Evolutionary conservation across 2,888 invertebrate genomes (phyloP), one percentile per base, ranked within the genome.

Genomic region (Eristalis tenax): DNA sequence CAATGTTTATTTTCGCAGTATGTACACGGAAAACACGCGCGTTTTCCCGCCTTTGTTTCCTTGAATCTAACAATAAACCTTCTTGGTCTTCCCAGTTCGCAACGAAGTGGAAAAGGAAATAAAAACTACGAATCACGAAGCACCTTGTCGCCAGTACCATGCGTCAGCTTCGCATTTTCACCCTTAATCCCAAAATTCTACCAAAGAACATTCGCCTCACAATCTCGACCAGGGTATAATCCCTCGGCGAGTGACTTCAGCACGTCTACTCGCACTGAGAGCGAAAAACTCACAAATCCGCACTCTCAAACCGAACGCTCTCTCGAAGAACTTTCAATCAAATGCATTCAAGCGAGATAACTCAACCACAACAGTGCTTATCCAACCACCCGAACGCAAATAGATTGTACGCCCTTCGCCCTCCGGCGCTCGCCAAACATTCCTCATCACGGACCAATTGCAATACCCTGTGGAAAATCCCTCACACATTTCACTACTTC

Each of bases 311-410:
- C 59, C 63, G 71, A 79, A 56, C 69, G 50, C 63, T 28, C 43
- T 75, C 78, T 75, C 78, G 22, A 65, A 76, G 73, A 71, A 83
- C 83, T 59, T 83, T 87, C 75, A 83, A 83, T 83, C 78, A 79
- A 80, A 79, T 87, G 87, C 87, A 79, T 73, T 64, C 75, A 79
- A 68, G 75, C 71, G 76, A 59, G 65, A 83, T 79, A 87, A 73
- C 74, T 70, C 75, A 83, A 87, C 79, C 78, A 70, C 83, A 87
- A 83, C 79, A 71, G 70, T 74, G 69, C 70, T 83, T 75, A 79
- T 76, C 83, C 74, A 76, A 11, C 71, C 63, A 71, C 66, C 80
- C 76, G 50, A 83, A 87, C 66, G 75, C 83, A 86, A 86, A 86
- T 86, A 87, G 79, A 83, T 79, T 78, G 78, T 43, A 64, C 56